Evolutionary conservation across 2,888 invertebrate genomes (phyloP).

Genomic region (Eupithecia dodoneata): DNA sequence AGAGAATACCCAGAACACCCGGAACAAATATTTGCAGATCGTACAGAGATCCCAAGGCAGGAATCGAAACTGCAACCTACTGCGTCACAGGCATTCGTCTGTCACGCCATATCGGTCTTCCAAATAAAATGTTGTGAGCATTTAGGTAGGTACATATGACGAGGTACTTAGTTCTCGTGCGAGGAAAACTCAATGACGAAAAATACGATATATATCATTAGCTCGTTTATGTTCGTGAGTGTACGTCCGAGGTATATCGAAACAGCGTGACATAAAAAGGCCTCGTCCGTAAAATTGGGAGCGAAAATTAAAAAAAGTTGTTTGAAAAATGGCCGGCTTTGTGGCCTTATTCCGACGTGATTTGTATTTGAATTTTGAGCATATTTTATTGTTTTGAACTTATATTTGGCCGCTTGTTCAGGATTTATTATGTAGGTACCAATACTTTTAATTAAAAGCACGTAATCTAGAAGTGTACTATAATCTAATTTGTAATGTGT

Average conservation of each 20-base stretch:
- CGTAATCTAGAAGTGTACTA: too few relatives aligned
- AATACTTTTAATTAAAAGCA: conserved; percentile 6
- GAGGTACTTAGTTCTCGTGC: too few relatives aligned
- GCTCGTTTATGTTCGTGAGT: background rate
- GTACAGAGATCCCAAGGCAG: too few relatives aligned
- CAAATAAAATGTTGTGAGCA: too few relatives aligned
- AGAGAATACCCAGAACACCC: too few relatives aligned
- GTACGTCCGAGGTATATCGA: conserved; percentile 11
- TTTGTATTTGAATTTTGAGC: conserved; percentile 30
- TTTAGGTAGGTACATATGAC: too few relatives aligned
- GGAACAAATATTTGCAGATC: too few relatives aligned
- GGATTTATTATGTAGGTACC: conserved; percentile 18
- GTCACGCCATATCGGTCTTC: too few relatives aligned
- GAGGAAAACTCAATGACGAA: background rate
- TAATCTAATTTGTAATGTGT: too few relatives aligned
- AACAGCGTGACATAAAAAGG: conserved; percentile 37
- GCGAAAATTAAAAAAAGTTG: conserved; percentile 43
- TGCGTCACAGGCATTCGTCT: too few relatives aligned
- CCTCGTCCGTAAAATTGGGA: conserved; percentile 23
- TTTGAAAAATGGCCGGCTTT: conserved; percentile 41
- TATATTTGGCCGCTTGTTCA: conserved; percentile 15
- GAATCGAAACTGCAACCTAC: too few relatives aligned
- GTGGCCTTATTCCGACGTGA: conserved; percentile 26
- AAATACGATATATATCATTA: background rate
- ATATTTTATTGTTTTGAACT: conserved; percentile 33